These are phyloP conservation scores for Andrena chrysosceles DNA, from an alignment of 2,888 invertebrate species.

Conservation along the genomic window DNA sequence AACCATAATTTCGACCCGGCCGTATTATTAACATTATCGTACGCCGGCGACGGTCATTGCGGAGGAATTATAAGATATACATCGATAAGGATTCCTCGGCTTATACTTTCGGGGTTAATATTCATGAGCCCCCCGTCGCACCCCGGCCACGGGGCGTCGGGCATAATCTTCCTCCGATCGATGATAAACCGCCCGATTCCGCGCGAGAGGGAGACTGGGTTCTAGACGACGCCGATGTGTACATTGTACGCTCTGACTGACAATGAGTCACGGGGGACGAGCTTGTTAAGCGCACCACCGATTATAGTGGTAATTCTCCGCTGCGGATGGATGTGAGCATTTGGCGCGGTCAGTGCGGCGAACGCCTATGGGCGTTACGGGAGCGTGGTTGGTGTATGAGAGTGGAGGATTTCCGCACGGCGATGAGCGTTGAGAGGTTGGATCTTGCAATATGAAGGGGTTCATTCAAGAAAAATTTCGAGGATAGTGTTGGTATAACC, in stretches of 20 bases:
- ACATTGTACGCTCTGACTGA: conserved; percentile 44
- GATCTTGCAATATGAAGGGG: too few relatives aligned
- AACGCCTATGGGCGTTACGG: too few relatives aligned
- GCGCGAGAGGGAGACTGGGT: conserved; percentile 26
- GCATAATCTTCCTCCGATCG: conserved; percentile 56
- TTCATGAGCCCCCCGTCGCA: conserved; percentile 52
- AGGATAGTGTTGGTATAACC: too few relatives aligned
- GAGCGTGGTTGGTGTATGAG: too few relatives aligned
- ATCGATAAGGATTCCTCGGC: conserved; percentile 65
- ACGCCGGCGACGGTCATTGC: conserved; percentile 45
- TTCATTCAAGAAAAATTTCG: too few relatives aligned
- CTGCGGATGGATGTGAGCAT: too few relatives aligned
- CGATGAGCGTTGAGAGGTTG: too few relatives aligned
- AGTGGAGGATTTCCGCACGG: too few relatives aligned
- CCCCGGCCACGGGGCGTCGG: conserved; percentile 16
- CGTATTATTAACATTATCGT: conserved; percentile 48
- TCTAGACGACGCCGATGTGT: conserved; percentile 9
- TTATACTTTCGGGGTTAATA: conserved; percentile 59
- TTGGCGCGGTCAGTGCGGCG: too few relatives aligned
- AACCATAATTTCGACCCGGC: conserved; percentile 50
- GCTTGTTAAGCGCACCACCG: conserved; percentile 48
- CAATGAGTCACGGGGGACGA: conserved; percentile 62
- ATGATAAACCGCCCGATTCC: conserved; percentile 57
- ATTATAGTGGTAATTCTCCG: conserved; percentile 26
- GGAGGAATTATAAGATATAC: conserved; percentile 56